Evolutionary conservation across 2,113 vertebrate species (phyloP).

Genomic region (Leptosomus discolor): DNA sequence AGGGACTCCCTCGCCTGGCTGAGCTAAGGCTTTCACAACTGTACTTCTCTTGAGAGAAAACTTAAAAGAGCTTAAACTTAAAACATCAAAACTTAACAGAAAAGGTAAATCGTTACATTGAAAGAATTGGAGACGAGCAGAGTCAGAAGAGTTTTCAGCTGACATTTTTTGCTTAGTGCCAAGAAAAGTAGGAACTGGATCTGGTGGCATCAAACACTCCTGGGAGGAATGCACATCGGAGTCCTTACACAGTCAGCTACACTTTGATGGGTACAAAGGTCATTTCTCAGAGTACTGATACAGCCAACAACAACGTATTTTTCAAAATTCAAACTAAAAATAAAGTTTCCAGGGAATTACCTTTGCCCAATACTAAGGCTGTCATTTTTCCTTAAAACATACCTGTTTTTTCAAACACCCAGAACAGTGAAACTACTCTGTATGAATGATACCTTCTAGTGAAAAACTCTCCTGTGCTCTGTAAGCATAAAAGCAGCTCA

Average conservation of each 20-base stretch:
- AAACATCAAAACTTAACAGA: neutral
- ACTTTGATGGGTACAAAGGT: neutral
- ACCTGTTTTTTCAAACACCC: neutral
- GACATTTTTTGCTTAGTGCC: neutral
- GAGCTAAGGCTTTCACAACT: neutral
- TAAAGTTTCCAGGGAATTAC: neutral
- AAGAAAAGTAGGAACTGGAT: neutral
- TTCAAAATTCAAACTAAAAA: neutral
- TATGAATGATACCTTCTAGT: neutral
- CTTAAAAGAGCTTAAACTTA: neutral
- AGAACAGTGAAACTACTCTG: neutral
- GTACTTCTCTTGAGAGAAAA: neutral
- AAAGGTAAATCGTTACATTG: neutral
- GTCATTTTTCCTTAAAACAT: neutral
- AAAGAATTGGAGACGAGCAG: neutral
- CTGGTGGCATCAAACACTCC: accelerated
- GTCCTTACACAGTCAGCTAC: neutral
- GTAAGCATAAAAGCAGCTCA: neutral
- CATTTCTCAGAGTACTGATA: neutral
- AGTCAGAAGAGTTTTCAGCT: neutral
- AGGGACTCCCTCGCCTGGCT: neutral
- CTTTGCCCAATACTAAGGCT: neutral
- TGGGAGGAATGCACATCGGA: accelerated
- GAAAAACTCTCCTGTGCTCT: neutral
- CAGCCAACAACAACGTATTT: neutral